A percentile compares a stretch with the other conserved stretches of the same genome.
These are phyloP conservation scores for Drosophila arizonae DNA, from an alignment of 1,140 invertebrate species.

Conservation along the genomic window DNA sequence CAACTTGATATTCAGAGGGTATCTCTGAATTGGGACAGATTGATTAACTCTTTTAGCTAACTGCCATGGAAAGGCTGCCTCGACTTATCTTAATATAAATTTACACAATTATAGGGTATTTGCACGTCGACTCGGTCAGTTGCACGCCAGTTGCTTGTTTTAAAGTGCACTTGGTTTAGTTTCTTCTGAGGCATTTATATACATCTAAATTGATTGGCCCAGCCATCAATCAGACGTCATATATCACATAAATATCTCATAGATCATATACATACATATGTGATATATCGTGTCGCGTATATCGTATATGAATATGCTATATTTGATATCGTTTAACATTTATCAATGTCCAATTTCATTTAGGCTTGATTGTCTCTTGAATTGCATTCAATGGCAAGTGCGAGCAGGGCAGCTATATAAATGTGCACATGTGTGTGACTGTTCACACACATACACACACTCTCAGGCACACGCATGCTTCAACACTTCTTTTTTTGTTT, in stretches of 20 bases:
- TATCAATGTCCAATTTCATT: constrained; percentile 11
- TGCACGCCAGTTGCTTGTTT: neutral
- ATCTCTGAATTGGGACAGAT: no score
- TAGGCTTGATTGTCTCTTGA: neutral
- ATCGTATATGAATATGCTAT: neutral
- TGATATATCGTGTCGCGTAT: neutral
- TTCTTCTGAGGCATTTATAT: neutral
- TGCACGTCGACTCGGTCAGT: no score
- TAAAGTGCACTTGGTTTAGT: constrained; percentile 5
- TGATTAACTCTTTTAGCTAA: no score
- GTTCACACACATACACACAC: neutral
- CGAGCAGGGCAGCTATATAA: neutral
- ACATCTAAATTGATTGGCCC: constrained; percentile 6
- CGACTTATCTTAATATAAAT: no score
- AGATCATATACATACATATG: neutral
- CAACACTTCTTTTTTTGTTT: constrained; percentile 2
- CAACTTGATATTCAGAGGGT: neutral
- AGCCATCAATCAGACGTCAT: constrained; percentile 8
- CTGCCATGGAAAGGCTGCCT: no score
- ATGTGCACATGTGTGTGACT: neutral
- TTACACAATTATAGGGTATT: neutral
- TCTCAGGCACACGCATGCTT: neutral
- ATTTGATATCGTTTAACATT: constrained; percentile 2
- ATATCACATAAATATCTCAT: constrained; percentile 1
- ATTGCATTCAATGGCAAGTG: neutral